A percentile compares a stretch with the other conserved stretches of the same genome.
Conservation (phyloP, 2,888 invertebrate genomes). For the Diogma glabrata region DNA sequence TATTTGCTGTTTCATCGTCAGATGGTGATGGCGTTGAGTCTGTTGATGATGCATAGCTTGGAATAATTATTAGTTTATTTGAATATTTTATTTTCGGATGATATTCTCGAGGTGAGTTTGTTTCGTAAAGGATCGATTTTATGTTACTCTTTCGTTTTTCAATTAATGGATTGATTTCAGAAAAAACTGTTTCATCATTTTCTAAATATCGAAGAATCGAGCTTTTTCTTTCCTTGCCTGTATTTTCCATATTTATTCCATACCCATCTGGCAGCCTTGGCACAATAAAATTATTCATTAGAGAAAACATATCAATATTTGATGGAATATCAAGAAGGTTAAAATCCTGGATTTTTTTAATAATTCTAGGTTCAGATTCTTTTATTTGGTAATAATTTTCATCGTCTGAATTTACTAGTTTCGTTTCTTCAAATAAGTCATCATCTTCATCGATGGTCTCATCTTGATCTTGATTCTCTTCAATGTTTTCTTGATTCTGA, state of each 20-base stretch:
- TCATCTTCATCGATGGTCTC: slow-evolving; percentile 22
- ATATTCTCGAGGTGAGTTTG: slow-evolving; percentile 29
- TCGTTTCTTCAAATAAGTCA: slow-evolving; percentile 16
- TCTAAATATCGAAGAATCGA: background rate
- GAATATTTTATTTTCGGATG: slow-evolving; percentile 28
- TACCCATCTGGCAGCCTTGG: slow-evolving; percentile 34
- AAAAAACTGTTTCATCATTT: slow-evolving; percentile 13
- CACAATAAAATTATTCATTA: slow-evolving; percentile 32
- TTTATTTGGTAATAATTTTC: background rate
- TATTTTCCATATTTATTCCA: slow-evolving; percentile 13
- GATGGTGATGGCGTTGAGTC: background rate
- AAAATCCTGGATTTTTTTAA: slow-evolving; percentile 30
- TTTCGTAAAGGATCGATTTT: slow-evolving; percentile 22
- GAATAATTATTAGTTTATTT: slow-evolving; percentile 28
- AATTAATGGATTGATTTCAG: slow-evolving; percentile 21
- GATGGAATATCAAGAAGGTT: slow-evolving; percentile 31
- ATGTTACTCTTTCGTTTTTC: slow-evolving; percentile 18
- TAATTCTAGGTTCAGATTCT: background rate
- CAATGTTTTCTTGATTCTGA: background rate
- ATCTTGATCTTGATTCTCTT: background rate
- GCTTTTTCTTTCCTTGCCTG: background rate
- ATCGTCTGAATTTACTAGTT: background rate
- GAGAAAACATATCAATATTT: slow-evolving; percentile 30
- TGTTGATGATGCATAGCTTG: background rate
- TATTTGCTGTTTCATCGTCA: background rate